These are phyloP conservation scores for Phataginus tetradactyla DNA, from an alignment of 2,797 vertebrate species.

Conservation along the genomic window DNA sequence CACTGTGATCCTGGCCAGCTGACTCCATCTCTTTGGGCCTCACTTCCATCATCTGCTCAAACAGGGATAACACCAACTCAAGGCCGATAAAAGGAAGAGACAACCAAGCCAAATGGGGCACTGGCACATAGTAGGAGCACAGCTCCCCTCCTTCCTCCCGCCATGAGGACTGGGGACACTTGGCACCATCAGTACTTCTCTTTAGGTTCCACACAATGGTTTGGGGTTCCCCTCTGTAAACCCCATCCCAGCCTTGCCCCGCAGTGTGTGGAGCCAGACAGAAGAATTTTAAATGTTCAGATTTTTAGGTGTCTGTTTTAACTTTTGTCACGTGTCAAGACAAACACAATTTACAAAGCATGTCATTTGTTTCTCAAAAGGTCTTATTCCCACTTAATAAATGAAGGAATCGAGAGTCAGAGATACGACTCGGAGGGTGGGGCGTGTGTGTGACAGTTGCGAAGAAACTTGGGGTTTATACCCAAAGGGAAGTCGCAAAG, in stretches of 20 bases:
- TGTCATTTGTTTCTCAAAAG: background rate
- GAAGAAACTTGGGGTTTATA: background rate
- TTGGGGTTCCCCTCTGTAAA: background rate
- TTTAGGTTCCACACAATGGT: background rate
- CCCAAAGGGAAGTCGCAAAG: background rate
- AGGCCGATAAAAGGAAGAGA: background rate
- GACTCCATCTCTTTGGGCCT: background rate
- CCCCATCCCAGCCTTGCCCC: background rate
- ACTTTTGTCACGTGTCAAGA: background rate
- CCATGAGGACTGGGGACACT: fast-evolving
- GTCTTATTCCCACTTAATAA: background rate
- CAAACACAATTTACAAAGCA: background rate
- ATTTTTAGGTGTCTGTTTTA: slow-evolving; percentile 9
- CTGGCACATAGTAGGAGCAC: background rate
- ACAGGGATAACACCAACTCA: background rate
- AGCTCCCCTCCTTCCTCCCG: background rate
- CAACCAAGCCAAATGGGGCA: background rate
- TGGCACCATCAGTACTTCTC: background rate
- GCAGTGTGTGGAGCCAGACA: background rate
- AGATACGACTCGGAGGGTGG: background rate
- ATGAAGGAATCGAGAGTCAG: background rate
- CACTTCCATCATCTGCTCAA: background rate
- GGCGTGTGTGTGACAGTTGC: fast-evolving
- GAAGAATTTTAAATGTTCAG: background rate
- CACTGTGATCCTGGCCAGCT: background rate